Conservation (phyloP, 30 jellyfish, hydroid and myxozoan genomes). For the Mastigias papua region DNA sequence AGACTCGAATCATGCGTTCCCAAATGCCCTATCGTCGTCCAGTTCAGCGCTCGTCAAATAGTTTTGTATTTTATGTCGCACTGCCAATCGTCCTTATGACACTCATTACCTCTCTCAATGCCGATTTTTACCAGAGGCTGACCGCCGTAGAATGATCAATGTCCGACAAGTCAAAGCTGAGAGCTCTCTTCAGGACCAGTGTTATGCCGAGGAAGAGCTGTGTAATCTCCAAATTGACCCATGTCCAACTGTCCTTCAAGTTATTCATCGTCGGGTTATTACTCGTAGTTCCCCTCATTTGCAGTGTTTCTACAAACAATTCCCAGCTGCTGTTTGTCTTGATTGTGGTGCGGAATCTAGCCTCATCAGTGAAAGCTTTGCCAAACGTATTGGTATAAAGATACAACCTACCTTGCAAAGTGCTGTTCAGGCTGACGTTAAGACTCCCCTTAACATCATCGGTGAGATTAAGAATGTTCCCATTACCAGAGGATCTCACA, state of each 20-base stretch:
- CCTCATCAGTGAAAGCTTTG: slow-evolving; percentile 8
- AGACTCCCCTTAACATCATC: background rate
- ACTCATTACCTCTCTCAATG: slow-evolving; percentile 43
- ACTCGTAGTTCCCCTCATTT: slow-evolving; percentile 30
- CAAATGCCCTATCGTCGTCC: slow-evolving; percentile 2
- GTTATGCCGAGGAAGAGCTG: too few relatives aligned
- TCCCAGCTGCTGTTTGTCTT: background rate
- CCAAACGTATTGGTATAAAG: background rate
- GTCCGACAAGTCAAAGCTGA: slow-evolving; percentile 22
- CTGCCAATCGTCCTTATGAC: slow-evolving; percentile 28
- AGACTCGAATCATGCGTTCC: slow-evolving; percentile 35
- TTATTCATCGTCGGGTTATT: slow-evolving; percentile 18
- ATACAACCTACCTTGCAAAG: background rate
- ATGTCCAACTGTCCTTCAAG: background rate
- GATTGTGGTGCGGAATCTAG: slow-evolving; percentile 21
- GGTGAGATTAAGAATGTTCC: background rate
- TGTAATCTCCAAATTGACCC: background rate
- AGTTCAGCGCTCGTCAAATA: background rate
- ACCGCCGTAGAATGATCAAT: background rate
- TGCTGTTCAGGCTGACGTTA: slow-evolving; percentile 19
- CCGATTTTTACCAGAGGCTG: slow-evolving; percentile 21
- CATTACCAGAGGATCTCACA: background rate
- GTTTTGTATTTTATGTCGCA: background rate
- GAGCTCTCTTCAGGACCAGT: background rate
- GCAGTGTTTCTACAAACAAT: background rate